Evolutionary conservation across 2,113 vertebrate genomes (phyloP), one percentile per base, ranked within the genome.

Genomic region (Salvelinus sp.): DNA sequence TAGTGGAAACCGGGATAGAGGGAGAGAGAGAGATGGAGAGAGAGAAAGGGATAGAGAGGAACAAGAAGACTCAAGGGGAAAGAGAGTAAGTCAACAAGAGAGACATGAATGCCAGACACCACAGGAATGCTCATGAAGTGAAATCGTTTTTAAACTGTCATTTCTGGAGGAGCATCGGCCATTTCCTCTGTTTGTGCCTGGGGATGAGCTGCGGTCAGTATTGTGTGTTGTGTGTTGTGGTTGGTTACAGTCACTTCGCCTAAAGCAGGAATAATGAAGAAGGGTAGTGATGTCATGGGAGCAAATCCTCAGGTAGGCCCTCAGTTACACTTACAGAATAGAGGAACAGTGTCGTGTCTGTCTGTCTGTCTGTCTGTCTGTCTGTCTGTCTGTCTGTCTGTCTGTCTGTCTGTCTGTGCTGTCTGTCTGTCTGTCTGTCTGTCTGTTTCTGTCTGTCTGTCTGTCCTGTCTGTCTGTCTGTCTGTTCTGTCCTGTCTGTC

Each of bases 241-340:
- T 13, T 27, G 13, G 30, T 20, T 1, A 64, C 27, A 25, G 60
- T 73, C 60, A 48, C 38, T 13, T 22, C 14, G 38, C 74, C 80
- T 58, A 63, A 48, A 82, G 79, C 70, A 60, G 60, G 13, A 33
- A 76, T 54, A 83, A 74, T 25, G 72, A 79, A 77, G 66, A 80
- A 80, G 70, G 1, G 9, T 50, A 30, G 18, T 78, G 79, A 81
- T 73, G 67, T 87, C 66, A 74, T 27, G 16, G 38, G 62, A 69
- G 60, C 48, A 6, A 67, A 74, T 73, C 75, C 65, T 73, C 44
- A 65, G 82, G 68, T 44, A 73, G 76, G 71, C 71, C 76, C 64
- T 60, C 65, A 74, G 81, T 77, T 50, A 70, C 22, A 73, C n/a
- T 28, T 14, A 69, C 73, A 48, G 70, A 48, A 5, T 6, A 25